These are phyloP conservation scores for Anguilla japonica DNA, from an alignment of 2,113 vertebrate species.

Conservation along the genomic window DNA sequence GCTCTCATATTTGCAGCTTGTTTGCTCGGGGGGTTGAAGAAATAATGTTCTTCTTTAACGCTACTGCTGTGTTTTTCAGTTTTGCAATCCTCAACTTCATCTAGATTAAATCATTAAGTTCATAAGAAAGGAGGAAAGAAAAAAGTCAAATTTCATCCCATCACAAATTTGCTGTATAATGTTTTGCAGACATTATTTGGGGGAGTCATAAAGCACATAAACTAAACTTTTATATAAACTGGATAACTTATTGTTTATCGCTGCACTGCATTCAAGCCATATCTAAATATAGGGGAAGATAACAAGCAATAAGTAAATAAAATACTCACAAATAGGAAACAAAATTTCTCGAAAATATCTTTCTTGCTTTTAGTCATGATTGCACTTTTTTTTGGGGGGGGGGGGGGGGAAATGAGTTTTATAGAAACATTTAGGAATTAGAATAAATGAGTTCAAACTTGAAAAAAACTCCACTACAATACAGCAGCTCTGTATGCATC, in stretches of 20 bases:
- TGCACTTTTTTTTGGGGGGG: constrained; percentile 16
- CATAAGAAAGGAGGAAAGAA: neutral
- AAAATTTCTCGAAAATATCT: constrained; percentile 13
- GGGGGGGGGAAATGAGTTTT: constrained; percentile 10
- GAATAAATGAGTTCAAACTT: constrained; percentile 41
- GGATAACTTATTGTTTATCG: neutral
- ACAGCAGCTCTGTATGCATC: neutral
- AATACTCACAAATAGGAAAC: neutral
- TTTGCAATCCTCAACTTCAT: neutral
- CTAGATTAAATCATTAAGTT: neutral
- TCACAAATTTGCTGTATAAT: neutral
- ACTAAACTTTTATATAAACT: neutral
- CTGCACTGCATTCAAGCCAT: neutral
- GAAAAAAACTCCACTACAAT: constrained; percentile 24
- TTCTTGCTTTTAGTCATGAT: constrained; percentile 21
- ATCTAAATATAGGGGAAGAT: neutral
- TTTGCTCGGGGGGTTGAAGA: neutral
- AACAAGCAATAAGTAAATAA: neutral
- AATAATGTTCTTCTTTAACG: neutral
- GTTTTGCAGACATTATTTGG: neutral
- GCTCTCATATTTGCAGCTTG: neutral
- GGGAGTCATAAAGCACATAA: too few species aligned
- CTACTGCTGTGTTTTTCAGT: neutral
- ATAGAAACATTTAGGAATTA: constrained; percentile 33
- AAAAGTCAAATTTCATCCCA: neutral